These are phyloP conservation scores for Bungarus multicinctus DNA, from an alignment of 2,113 vertebrate genomes.

Conservation along the genomic window DNA sequence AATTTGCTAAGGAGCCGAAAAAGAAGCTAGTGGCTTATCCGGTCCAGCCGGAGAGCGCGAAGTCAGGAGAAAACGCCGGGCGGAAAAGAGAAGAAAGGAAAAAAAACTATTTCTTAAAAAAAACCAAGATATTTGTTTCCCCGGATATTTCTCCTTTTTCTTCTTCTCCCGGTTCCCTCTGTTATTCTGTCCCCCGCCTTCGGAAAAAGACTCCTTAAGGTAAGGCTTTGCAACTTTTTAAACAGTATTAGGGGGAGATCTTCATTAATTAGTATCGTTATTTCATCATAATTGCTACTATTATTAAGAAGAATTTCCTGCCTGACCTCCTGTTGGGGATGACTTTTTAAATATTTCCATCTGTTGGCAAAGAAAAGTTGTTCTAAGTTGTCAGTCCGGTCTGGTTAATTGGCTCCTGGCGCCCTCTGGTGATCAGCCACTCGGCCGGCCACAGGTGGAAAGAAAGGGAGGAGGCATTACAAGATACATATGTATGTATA, in stretches of 20 bases:
- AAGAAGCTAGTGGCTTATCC: neutral
- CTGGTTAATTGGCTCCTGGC: conserved; percentile 29
- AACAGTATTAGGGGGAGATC: neutral
- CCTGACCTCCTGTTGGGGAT: neutral
- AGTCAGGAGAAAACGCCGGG: no score
- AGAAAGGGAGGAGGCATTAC: no score
- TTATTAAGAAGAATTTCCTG: neutral
- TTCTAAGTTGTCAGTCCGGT: conserved; percentile 19
- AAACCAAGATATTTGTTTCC: no score
- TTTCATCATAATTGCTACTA: neutral
- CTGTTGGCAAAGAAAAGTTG: conserved; percentile 56
- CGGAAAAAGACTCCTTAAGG: conserved; percentile 3
- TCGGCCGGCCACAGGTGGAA: neutral
- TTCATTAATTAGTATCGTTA: neutral
- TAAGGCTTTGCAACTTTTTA: conserved; percentile 24
- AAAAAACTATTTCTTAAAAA: neutral
- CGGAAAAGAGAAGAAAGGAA: neutral
- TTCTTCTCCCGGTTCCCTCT: neutral
- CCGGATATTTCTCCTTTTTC: neutral
- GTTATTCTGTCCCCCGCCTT: neutral
- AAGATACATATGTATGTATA: neutral
- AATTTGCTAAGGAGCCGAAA: neutral
- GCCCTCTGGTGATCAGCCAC: conserved; percentile 56
- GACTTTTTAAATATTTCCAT: conserved; percentile 6
- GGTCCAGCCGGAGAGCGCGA: no score